phyloP scores from a whole-genome alignment of 2,888 invertebrate species.

The Scaptodrosophila latifasciaeformis region DNA sequence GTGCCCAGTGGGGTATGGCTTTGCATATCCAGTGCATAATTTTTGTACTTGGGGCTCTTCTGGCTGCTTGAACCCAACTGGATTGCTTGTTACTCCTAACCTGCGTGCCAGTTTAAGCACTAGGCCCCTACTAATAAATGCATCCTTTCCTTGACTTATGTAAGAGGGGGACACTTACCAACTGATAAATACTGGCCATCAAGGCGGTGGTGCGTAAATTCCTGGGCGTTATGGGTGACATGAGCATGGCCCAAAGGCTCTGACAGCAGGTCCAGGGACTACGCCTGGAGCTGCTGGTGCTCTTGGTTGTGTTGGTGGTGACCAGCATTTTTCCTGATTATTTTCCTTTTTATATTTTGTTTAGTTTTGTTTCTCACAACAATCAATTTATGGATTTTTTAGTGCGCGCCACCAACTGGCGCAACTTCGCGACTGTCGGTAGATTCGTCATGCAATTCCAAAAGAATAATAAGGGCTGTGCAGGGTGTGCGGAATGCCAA shows the following conservation, averaged over 20 bases:
- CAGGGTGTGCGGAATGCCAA: slow-evolving; percentile 22
- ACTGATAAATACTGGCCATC: slow-evolving; percentile 73
- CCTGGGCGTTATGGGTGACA: slow-evolving; percentile 71
- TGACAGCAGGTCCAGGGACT: slow-evolving; percentile 43
- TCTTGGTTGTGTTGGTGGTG: slow-evolving; percentile 31
- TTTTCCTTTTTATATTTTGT: slow-evolving; percentile 2
- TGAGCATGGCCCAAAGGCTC: slow-evolving; percentile 47
- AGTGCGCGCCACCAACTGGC: too few relatives aligned
- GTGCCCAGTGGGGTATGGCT: slow-evolving; percentile 74
- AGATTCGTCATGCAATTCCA: slow-evolving; percentile 59
- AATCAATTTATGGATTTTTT: slow-evolving; percentile 65
- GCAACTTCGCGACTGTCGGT: slow-evolving; percentile 31
- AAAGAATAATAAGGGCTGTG: slow-evolving; percentile 26
- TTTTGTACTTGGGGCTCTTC: slow-evolving; percentile 61
- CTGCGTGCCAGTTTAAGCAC: slow-evolving; percentile 39
- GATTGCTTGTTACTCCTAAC: slow-evolving; percentile 33
- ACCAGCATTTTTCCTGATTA: slow-evolving; percentile 43
- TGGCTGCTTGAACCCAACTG: slow-evolving; percentile 31
- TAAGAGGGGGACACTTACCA: slow-evolving; percentile 61
- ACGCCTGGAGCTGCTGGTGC: too few relatives aligned
- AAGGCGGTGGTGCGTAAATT: slow-evolving; percentile 73
- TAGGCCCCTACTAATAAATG: slow-evolving; percentile 48
- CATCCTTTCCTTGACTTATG: background rate
- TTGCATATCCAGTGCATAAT: slow-evolving; percentile 75
- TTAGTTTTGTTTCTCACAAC: too few relatives aligned